A percentile compares a stretch with the other conserved stretches of the same genome.
Conservation (phyloP, 2,113 vertebrate species). For the Prolemur simus region DNA sequence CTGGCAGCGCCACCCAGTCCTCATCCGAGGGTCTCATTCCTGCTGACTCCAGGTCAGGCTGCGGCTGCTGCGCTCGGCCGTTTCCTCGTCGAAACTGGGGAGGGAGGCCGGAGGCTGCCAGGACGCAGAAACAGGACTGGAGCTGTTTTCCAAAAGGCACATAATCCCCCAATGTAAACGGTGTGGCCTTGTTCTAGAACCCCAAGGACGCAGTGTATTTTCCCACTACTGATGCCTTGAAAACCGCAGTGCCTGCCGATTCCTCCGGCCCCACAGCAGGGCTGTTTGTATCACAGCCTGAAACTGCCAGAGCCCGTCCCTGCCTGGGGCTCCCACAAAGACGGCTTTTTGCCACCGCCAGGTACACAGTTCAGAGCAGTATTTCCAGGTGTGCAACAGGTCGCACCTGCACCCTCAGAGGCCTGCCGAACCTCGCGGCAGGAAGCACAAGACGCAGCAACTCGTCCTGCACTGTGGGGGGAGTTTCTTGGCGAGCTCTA, state of each 20-base stretch:
- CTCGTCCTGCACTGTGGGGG: not conserved
- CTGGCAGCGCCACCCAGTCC: not conserved
- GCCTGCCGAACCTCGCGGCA: not conserved
- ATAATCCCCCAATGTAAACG: not conserved
- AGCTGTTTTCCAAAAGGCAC: slow-evolving; percentile 14
- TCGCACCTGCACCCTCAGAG: not conserved
- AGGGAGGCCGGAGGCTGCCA: not conserved
- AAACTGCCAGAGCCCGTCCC: not conserved
- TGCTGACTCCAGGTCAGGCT: not conserved
- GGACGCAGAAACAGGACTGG: not conserved
- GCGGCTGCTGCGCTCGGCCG: not conserved
- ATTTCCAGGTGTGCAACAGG: not conserved
- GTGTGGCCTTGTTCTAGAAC: not conserved
- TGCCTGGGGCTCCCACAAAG: not conserved
- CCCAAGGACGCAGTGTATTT: not conserved
- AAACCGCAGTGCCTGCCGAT: not conserved
- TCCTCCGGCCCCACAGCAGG: not conserved
- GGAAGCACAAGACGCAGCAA: not conserved
- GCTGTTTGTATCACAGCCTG: not conserved
- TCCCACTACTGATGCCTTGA: not conserved
- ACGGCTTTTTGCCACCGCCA: not conserved
- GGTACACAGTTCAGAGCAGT: not conserved
- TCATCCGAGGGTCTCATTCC: not conserved
- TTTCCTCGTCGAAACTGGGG: not conserved
- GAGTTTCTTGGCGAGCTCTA: not conserved